Base-by-base conservation (phyloP, 2,113 vertebrate genomes). In the Eclectus roratus region DNA sequence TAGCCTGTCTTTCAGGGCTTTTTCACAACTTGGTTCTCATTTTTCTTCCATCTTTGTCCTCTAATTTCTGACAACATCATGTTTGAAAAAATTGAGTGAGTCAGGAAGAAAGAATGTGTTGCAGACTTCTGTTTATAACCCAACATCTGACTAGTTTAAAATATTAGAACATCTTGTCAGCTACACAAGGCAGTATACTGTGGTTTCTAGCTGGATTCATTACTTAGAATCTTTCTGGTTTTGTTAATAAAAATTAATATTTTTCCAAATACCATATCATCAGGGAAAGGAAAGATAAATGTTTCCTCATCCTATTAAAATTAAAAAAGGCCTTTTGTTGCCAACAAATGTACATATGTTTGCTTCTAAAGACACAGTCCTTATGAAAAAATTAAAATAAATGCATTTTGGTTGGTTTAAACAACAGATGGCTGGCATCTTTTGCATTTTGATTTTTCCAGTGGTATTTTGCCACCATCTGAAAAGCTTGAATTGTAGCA, bases 391-490 rank as follows among this genome's bases (percentile, higher is more conserved):
- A 97, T 96, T 93, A 95, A 47, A 96, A 88, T 97, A 98, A 97
- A 97, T 97, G 97, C 47, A 90, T 73, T 95, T 97, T 94, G 87
- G 58, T 94, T 96, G 87, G 73, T 95, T 97, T 94, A 97, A 98
- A 97, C 86, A 98, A 95, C 97, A 98, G 97, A 98, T 97, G 97
- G 94, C 55, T 95, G 56, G 82, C 87, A 97, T 97, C 88, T 97
- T 98, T 91, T 77, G 84, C 24, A 65, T 69, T 95, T 97, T 61
- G 29, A 13, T 85, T 97, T 91, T 93, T 97, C 89, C 6, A 88
- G 79, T 93, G 95, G 83, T 98, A 95, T 97, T 97, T 95, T 96
- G 63, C 69, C 79, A 80, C 95, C 69, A 70, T 77, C 65, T 93
- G 91, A 96, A 94, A 97, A 97, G 33, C 52, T 53, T 92, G 65